These are phyloP conservation scores for Orthonychiurus folsomi DNA, from an alignment of 2,888 invertebrate species.

Conservation along the genomic window DNA sequence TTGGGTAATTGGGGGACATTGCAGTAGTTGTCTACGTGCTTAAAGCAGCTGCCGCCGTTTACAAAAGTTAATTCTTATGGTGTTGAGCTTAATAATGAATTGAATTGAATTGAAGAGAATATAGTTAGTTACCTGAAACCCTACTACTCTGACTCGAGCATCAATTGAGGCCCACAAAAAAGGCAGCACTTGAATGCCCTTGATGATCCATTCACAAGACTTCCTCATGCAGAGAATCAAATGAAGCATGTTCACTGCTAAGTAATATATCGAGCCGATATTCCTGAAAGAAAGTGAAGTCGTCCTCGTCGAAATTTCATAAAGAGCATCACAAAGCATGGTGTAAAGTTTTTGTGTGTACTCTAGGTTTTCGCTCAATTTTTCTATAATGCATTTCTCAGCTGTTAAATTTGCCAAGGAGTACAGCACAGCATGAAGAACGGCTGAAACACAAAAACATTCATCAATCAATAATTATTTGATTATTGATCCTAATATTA, in stretches of 20 bases:
- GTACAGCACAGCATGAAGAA: neutral
- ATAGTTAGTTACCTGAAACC: neutral
- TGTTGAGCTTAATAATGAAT: too few species aligned
- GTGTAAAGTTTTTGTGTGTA: neutral
- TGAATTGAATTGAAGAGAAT: too few species aligned
- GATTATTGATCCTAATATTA: too few species aligned
- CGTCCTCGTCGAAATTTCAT: neutral
- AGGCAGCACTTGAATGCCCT: neutral
- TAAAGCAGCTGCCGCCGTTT: too few species aligned
- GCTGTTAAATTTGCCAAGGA: neutral
- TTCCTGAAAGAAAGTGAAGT: neutral
- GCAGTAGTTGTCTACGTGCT: too few species aligned
- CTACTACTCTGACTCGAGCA: neutral
- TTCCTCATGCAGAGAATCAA: neutral
- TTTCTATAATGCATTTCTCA: neutral
- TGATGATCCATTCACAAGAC: neutral
- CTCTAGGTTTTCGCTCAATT: neutral
- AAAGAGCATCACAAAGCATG: neutral
- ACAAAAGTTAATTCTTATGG: too few species aligned
- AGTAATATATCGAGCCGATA: neutral
- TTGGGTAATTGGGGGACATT: too few species aligned
- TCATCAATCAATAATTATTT: too few species aligned
- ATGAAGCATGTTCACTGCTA: neutral
- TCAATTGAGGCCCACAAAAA: neutral
- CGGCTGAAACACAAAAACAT: too few species aligned